Evolutionary conservation across 2,797 vertebrate genomes (phyloP).

Genomic region (Cyprinella venusta): DNA sequence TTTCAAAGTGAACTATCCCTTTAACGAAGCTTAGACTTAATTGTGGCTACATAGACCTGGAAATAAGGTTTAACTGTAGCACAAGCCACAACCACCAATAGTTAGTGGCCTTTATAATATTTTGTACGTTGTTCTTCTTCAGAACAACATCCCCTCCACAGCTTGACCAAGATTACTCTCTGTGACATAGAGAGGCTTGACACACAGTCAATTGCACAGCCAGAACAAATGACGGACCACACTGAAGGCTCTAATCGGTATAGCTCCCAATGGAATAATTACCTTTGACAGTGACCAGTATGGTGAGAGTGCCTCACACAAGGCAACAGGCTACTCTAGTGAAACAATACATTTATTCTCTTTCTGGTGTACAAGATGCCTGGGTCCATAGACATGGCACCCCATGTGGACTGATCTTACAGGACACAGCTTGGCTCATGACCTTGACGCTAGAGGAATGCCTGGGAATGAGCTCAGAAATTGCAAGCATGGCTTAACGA

Average conservation of each 20-base stretch:
- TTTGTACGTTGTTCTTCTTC: slow-evolving; percentile 45
- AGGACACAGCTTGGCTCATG: slow-evolving; percentile 33
- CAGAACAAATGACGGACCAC: slow-evolving; percentile 54
- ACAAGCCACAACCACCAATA: slow-evolving; percentile 43
- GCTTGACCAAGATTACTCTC: slow-evolving; percentile 51
- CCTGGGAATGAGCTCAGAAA: slow-evolving; percentile 54
- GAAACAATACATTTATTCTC: background rate
- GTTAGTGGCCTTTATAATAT: background rate
- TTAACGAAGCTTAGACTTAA: slow-evolving; percentile 47
- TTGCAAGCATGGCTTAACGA: slow-evolving; percentile 47
- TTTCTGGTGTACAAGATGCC: slow-evolving; percentile 22
- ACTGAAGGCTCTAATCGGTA: slow-evolving; percentile 49
- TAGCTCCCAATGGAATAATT: slow-evolving; percentile 53
- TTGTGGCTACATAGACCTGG: slow-evolving; percentile 16
- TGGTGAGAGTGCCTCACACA: slow-evolving; percentile 38
- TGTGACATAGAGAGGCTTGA: background rate
- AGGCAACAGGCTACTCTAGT: background rate
- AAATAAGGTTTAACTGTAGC: slow-evolving; percentile 39
- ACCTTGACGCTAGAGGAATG: slow-evolving; percentile 54
- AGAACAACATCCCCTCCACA: slow-evolving; percentile 43
- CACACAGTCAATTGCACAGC: slow-evolving; percentile 34
- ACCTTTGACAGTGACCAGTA: slow-evolving; percentile 47
- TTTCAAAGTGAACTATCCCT: no score
- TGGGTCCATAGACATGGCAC: slow-evolving; percentile 24
- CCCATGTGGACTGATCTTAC: slow-evolving; percentile 37